Percentiles rank a stretch among this genome's conserved stretches.
Evolutionary conservation across 2,113 vertebrate genomes (phyloP).

Genomic region (Scartelaos histophorus): DNA sequence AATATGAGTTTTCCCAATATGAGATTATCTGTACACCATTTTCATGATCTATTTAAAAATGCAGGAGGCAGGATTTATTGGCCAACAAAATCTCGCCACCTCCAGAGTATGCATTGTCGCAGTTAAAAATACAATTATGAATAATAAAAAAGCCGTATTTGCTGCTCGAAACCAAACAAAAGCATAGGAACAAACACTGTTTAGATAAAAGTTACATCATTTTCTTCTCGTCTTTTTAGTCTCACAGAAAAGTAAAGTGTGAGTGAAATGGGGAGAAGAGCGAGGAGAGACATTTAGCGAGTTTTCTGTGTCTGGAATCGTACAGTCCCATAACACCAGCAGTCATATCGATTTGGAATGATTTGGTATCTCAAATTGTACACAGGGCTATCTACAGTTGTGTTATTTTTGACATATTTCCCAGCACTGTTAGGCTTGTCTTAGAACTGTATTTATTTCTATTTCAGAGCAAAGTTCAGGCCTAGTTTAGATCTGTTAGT

Average conservation of each 20-base stretch:
- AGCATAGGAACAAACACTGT: not conserved
- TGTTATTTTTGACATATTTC: too few species aligned
- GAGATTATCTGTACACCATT: not conserved
- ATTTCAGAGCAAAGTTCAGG: not conserved
- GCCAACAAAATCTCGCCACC: slow-evolving; percentile 1
- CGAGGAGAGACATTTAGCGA: not conserved
- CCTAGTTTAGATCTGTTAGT: not conserved
- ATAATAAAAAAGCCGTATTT: not conserved
- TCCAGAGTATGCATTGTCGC: slow-evolving; percentile 21
- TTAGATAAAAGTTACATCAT: not conserved
- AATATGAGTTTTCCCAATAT: not conserved
- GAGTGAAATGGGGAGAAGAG: not conserved
- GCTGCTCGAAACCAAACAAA: not conserved
- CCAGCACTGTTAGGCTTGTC: too few species aligned
- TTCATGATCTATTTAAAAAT: slow-evolving; percentile 10
- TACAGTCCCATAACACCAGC: too few species aligned
- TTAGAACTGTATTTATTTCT: not conserved
- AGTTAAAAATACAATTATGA: slow-evolving; percentile 1
- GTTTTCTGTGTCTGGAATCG: not conserved
- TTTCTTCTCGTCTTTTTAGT: not conserved
- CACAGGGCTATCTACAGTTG: too few species aligned
- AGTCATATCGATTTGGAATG: too few species aligned
- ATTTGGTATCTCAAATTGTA: too few species aligned
- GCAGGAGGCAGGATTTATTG: not conserved
- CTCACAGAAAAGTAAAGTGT: not conserved